Evolutionary conservation across 2,113 vertebrate genomes (phyloP).

Genomic region (Myiozetetes cayanensis): DNA sequence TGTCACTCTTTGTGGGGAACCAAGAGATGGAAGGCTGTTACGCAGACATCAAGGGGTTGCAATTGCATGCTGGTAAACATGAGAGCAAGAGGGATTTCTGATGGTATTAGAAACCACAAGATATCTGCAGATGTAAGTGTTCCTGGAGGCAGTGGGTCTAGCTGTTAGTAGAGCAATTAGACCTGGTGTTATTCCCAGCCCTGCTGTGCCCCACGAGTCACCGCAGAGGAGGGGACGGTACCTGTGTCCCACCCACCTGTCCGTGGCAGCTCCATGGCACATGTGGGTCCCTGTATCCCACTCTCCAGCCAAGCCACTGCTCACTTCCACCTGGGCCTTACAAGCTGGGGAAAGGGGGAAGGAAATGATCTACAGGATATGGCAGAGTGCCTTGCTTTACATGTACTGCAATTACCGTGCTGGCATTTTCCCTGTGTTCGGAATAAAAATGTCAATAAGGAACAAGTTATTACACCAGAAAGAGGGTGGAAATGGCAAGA

Average conservation of each 20-base stretch:
- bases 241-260: fast-evolving
- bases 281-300: not conserved
- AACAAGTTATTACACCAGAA: constrained; percentile 56
- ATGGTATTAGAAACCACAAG: constrained; percentile 35
- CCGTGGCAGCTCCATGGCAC: not conserved
- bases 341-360: not conserved
- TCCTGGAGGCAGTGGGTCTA: not conserved
- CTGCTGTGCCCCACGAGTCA: not conserved
- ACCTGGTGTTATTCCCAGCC: not conserved
- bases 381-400: constrained; percentile 34
- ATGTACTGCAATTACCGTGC: constrained; percentile 36
- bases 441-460: constrained; percentile 65
- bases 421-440: constrained; percentile 54
- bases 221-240: fast-evolving
- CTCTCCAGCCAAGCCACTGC: not conserved
- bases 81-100: constrained; percentile 39
- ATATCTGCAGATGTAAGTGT: not conserved
- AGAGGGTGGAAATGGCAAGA: constrained; percentile 4
- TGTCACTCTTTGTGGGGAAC: not conserved
- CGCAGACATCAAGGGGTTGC: constrained; percentile 22
- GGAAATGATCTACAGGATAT: not conserved
- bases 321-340: not conserved
- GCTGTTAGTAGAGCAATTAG: constrained; percentile 17
- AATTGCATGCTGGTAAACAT: constrained; percentile 21
- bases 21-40: constrained; percentile 12